phyloP scores from a whole-genome alignment of 2,113 vertebrate genomes.

The Ammodytes dubius region DNA sequence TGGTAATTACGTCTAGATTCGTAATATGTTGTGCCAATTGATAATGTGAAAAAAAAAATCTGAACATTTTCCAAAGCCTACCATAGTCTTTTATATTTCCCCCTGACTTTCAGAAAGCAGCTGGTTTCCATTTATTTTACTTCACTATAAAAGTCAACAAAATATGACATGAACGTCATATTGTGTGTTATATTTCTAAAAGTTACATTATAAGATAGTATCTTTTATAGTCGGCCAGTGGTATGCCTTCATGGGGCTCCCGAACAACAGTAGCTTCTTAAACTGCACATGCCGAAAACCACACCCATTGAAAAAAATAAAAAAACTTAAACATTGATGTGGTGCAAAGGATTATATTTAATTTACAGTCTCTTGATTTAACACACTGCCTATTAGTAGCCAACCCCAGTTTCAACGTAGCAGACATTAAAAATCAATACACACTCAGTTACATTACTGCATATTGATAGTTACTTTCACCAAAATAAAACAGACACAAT shows the following conservation, averaged over 20 bases:
- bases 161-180: background rate
- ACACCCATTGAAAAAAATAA: constrained; percentile 35
- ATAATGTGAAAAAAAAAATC: background rate
- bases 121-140: constrained; percentile 26
- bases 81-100: background rate
- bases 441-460: background rate
- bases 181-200: background rate
- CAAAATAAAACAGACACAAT: background rate
- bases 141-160: background rate
- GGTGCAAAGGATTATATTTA: constrained; percentile 7
- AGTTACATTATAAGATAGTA: constrained; percentile 15
- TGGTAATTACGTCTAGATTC: background rate
- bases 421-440: constrained; percentile 7
- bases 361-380: background rate
- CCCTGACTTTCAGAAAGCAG: constrained; percentile 1
- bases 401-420: background rate
- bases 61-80: background rate
- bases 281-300: constrained; percentile 9
- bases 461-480: background rate
- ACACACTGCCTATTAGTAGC: background rate
- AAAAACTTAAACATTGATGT: constrained; percentile 1
- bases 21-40: background rate
- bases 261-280: background rate
- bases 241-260: background rate
- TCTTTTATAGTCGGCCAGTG: constrained; percentile 10